Evolutionary conservation across 2,113 vertebrate species (phyloP).

Genomic region (Otis tarda): DNA sequence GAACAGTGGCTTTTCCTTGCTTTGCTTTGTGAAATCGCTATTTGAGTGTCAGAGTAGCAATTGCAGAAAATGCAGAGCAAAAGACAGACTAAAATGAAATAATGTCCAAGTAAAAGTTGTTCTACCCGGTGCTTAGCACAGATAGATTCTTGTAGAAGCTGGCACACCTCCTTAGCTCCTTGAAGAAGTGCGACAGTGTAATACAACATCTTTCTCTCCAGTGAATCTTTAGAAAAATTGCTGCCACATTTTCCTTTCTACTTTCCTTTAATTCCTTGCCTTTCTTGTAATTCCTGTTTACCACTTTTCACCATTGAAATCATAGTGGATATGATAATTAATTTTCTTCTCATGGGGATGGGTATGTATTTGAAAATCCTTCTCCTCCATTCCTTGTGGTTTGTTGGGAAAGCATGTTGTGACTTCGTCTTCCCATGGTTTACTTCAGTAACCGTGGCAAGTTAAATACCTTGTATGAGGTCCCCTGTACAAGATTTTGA

Average conservation of each 20-base stretch:
- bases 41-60: not conserved
- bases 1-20: not conserved
- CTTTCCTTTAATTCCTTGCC: not conserved
- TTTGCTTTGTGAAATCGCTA: not conserved
- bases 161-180: not conserved
- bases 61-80: not conserved
- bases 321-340: not conserved
- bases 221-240: not conserved
- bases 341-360: not conserved
- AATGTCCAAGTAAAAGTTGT: not conserved
- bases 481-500: not conserved
- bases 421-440: not conserved
- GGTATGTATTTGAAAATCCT: not conserved
- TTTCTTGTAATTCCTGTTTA: not conserved
- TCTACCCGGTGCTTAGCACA: not conserved
- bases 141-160: not conserved
- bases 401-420: not conserved
- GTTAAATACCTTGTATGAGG: not conserved
- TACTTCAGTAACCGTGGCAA: not conserved
- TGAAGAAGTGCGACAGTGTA: not conserved
- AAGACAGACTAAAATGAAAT: not conserved
- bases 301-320: not conserved
- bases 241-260: not conserved
- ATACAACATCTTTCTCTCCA: not conserved
- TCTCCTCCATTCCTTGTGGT: not conserved